Evolutionary conservation across 2,888 invertebrate species (phyloP).

Genomic region (Busseola fusca): DNA sequence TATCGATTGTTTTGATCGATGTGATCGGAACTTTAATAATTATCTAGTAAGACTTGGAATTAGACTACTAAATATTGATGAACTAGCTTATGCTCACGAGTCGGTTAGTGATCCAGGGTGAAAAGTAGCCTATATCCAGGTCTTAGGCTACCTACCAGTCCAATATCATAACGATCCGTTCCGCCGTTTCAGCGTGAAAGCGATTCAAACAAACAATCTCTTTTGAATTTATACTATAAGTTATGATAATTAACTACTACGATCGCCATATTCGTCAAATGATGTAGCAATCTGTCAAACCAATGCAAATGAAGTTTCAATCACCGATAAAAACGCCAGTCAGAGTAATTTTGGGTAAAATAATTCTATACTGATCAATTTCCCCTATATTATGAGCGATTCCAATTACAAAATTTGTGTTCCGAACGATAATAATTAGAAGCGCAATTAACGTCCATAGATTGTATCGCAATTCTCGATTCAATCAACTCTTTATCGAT

Average conservation of each 20-base stretch:
- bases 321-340: not conserved
- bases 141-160: too few species aligned
- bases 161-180: too few species aligned
- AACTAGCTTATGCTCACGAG: too few species aligned
- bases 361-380: not conserved
- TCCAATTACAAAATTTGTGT: not conserved
- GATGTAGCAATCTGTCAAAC: not conserved
- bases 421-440: not conserved
- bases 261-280: not conserved
- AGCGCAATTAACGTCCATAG: not conserved
- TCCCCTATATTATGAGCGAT: not conserved
- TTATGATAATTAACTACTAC: not conserved
- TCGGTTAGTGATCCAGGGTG: too few species aligned
- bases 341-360: not conserved
- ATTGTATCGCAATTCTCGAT: slow-evolving; percentile 14
- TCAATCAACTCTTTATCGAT: slow-evolving; percentile 29
- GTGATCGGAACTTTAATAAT: not conserved
- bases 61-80: not conserved
- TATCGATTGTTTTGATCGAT: slow-evolving; percentile 6
- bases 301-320: slow-evolving; percentile 5
- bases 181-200: too few species aligned
- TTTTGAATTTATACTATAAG: too few species aligned
- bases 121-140: too few species aligned
- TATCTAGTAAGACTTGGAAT: not conserved
- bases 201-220: too few species aligned